Percentiles rank a stretch among this genome's conserved stretches.
Evolutionary conservation across 2,888 invertebrate species (phyloP).

Genomic region (Machimus atricapillus): DNA sequence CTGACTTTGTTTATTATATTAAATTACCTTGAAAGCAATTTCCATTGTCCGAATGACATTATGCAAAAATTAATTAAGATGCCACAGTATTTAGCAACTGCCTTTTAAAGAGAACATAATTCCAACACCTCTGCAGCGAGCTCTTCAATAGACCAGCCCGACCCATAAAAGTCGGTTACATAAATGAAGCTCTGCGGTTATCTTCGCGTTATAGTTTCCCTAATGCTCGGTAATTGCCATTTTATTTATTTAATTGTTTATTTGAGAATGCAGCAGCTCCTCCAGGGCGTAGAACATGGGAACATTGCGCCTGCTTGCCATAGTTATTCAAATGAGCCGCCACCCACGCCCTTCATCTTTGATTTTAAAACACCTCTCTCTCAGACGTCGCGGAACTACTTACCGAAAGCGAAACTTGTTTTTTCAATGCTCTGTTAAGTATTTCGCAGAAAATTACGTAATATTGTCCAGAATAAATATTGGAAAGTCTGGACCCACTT

Average conservation of each 20-base stretch:
- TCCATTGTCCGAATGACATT: not conserved
- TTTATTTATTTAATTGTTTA: not conserved
- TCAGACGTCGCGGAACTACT: not conserved
- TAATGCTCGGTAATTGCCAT: not conserved
- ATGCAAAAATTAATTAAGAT: not conserved
- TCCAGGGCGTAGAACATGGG: not conserved
- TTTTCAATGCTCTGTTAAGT: not conserved
- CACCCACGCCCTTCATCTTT: constrained; percentile 1
- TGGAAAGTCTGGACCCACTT: not conserved
- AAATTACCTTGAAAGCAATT: not conserved
- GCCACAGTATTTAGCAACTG: not conserved
- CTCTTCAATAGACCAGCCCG: not conserved
- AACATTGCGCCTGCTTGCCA: not conserved
- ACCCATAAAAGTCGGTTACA: constrained; percentile 1
- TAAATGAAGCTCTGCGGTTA: not conserved
- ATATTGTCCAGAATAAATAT: not conserved
- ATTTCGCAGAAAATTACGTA: constrained; percentile 9
- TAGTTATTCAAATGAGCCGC: not conserved
- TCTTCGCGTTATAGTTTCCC: not conserved
- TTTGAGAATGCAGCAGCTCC: not conserved
- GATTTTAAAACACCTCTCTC: not conserved
- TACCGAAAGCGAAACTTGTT: constrained; percentile 20
- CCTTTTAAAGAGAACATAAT: not conserved
- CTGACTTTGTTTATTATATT: not conserved
- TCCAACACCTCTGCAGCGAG: not conserved